These are phyloP conservation scores for Amorpha juglandis DNA, from an alignment of 2,888 invertebrate genomes.

Conservation along the genomic window DNA sequence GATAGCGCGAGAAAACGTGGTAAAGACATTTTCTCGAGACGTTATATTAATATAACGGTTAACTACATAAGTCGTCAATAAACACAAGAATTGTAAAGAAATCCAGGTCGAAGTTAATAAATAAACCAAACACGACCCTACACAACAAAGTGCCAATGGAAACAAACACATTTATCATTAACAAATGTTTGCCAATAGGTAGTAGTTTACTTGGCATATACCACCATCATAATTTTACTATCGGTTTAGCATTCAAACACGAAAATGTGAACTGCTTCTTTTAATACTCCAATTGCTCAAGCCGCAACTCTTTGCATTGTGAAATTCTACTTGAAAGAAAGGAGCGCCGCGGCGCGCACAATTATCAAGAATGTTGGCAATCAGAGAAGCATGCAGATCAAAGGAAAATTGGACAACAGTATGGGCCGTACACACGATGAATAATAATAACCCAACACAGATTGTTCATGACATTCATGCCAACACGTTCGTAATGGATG, in stretches of 20 bases:
- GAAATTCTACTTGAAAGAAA: constrained; percentile 15
- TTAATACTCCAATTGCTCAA: neutral
- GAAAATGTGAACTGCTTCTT: neutral
- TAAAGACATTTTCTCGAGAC: too few relatives aligned
- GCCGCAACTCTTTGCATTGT: neutral
- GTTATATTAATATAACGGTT: too few relatives aligned
- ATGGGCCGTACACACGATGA: constrained; percentile 72
- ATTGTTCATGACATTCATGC: constrained; percentile 49
- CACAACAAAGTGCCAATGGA: constrained; percentile 8
- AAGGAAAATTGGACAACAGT: constrained; percentile 64
- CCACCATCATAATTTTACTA: neutral
- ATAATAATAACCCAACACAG: constrained; percentile 78
- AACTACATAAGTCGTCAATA: too few relatives aligned
- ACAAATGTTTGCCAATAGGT: constrained; percentile 10
- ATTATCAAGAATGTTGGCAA: constrained; percentile 34
- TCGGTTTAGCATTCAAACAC: neutral
- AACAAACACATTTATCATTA: neutral
- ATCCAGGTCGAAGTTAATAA: neutral
- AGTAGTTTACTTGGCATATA: neutral
- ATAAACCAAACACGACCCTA: neutral
- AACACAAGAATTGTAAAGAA: too few relatives aligned
- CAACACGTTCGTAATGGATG: constrained; percentile 44
- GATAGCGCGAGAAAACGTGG: too few relatives aligned
- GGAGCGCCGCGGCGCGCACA: constrained; percentile 17
- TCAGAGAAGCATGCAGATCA: constrained; percentile 35